Evolutionary conservation across 2,113 vertebrate species (phyloP).

Genomic region (Pterocles burchelli): DNA sequence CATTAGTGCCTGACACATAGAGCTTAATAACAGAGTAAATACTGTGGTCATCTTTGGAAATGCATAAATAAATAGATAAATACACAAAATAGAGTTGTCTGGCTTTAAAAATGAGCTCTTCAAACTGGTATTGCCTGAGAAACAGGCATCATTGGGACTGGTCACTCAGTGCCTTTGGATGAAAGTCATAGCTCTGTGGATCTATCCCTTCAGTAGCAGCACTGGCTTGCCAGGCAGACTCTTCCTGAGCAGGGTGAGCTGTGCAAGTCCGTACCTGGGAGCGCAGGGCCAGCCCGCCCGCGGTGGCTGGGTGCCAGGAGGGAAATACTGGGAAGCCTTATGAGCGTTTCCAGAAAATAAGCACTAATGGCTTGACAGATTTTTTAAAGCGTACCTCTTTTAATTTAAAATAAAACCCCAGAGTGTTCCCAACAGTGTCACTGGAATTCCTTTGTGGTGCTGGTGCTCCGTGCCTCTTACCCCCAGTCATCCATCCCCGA

Average conservation of each 20-base stretch:
- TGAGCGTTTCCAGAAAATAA: neutral
- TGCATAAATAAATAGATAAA: constrained; percentile 65
- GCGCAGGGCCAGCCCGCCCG: neutral
- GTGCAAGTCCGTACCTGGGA: neutral
- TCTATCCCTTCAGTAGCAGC: neutral
- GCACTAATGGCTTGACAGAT: neutral
- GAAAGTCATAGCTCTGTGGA: neutral
- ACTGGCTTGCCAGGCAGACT: no score
- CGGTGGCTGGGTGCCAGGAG: neutral
- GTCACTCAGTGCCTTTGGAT: constrained; percentile 15
- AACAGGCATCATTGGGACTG: constrained; percentile 16
- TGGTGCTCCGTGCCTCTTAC: neutral
- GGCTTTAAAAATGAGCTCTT: constrained; percentile 31
- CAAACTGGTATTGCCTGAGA: constrained; percentile 34
- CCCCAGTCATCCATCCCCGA: neutral
- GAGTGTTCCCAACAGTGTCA: neutral
- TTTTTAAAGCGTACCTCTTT: neutral
- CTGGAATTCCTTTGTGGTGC: neutral
- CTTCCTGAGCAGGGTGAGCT: neutral
- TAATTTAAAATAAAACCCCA: neutral
- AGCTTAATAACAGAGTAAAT: constrained; percentile 67
- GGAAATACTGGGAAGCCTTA: neutral
- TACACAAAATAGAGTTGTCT: constrained; percentile 18
- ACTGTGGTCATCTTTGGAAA: constrained; percentile 58
- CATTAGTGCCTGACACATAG: constrained; percentile 50